Conservation (phyloP, 1,140 invertebrate species). For the Lasaia peninsularis region DNA sequence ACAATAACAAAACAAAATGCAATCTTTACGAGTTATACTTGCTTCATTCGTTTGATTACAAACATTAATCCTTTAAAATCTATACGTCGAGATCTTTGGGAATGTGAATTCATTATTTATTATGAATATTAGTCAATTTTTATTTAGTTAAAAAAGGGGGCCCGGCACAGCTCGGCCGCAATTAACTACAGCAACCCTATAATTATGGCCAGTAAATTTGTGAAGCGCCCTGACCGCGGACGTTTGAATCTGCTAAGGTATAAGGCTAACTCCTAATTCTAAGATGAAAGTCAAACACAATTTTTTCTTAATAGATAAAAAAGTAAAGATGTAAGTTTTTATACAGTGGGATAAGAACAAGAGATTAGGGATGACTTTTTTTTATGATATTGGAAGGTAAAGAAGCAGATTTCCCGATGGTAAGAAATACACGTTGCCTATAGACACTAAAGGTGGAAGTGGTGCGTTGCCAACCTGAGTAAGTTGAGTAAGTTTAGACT, state of each 20-base stretch:
- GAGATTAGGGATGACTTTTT: too few species aligned
- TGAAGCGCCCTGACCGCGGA: slow-evolving; percentile 52
- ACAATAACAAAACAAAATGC: neutral
- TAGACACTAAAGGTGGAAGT: too few species aligned
- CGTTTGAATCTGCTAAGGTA: slow-evolving; percentile 48
- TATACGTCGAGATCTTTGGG: slow-evolving; percentile 53
- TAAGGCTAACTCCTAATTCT: slow-evolving; percentile 2
- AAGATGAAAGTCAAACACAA: neutral
- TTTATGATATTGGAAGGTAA: too few species aligned
- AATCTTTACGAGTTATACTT: slow-evolving; percentile 6
- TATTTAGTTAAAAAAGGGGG: slow-evolving; percentile 74
- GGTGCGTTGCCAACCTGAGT: too few species aligned
- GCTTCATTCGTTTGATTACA: slow-evolving; percentile 40
- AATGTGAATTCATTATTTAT: slow-evolving; percentile 74
- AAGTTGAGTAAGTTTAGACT: too few species aligned
- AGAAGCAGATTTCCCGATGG: too few species aligned
- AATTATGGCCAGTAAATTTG: slow-evolving; percentile 78
- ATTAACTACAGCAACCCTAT: slow-evolving; percentile 76
- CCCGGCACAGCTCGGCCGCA: slow-evolving; percentile 56
- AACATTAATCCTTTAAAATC: slow-evolving; percentile 61
- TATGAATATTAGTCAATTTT: slow-evolving; percentile 77
- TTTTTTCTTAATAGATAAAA: too few species aligned
- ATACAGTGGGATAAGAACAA: too few species aligned
- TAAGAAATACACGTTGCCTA: too few species aligned
- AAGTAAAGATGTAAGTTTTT: too few species aligned